phyloP scores from a whole-genome alignment of 2,797 vertebrate species.

The Neopelma chrysocephalum region DNA sequence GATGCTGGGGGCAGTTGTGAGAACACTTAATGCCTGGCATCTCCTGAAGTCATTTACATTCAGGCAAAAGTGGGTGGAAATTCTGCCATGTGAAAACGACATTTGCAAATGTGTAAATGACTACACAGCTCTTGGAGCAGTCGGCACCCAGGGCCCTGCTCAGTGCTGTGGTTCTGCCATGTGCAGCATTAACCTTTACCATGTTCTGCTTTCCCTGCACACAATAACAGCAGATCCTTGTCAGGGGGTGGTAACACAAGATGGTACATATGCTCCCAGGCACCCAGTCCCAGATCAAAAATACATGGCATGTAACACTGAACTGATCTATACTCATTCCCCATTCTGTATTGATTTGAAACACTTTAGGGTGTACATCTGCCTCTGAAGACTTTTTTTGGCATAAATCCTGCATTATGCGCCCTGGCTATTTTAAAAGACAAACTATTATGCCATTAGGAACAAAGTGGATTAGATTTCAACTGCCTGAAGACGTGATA shows the following conservation, averaged over 20 bases:
- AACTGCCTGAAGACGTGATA: background rate
- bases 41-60: conserved; percentile 41
- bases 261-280: background rate
- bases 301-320: background rate
- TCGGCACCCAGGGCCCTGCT: background rate
- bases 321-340: conserved; percentile 1
- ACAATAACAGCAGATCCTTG: conserved; percentile 43
- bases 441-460: background rate
- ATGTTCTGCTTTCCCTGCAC: conserved; percentile 22
- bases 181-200: conserved; percentile 50
- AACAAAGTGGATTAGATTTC: background rate
- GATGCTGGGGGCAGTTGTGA: conserved; percentile 41
- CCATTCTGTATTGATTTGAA: background rate
- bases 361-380: background rate
- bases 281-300: conserved; percentile 8
- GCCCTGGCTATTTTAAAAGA: background rate
- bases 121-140: conserved; percentile 3
- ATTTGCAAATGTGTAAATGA: conserved; percentile 59
- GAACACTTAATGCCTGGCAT: conserved; percentile 48
- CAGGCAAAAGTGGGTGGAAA: conserved; percentile 57
- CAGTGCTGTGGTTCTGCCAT: conserved; percentile 13
- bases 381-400: conserved; percentile 1
- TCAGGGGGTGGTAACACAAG: conserved; percentile 48
- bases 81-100: conserved; percentile 28
- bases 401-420: background rate